Percentiles rank a stretch among this genome's conserved stretches.
Evolutionary conservation across 92 coral and sea anemone genomes (phyloP).

Genomic region (Siderastrea radians): DNA sequence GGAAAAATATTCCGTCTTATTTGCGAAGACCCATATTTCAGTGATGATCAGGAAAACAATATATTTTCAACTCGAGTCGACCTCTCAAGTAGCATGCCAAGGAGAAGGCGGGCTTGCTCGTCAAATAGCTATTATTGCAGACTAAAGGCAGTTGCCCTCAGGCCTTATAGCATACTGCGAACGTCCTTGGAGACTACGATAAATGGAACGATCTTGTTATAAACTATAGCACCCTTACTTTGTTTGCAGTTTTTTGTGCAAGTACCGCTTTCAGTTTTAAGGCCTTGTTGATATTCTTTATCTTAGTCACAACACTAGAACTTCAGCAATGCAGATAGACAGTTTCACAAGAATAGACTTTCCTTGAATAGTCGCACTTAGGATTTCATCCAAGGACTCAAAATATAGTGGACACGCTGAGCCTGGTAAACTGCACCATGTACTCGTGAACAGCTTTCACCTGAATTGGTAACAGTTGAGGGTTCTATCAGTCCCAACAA

Average conservation of each 20-base stretch:
- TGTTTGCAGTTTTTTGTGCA: not conserved
- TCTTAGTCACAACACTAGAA: not conserved
- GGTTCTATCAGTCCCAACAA: too few relatives aligned
- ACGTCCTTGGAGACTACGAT: not conserved
- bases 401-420: not conserved
- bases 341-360: not conserved
- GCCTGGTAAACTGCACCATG: not conserved
- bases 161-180: not conserved
- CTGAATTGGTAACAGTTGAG: not conserved
- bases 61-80: conserved; percentile 20
- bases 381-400: not conserved
- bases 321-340: not conserved
- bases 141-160: not conserved
- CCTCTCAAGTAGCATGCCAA: not conserved
- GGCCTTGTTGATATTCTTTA: not conserved
- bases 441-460: not conserved
- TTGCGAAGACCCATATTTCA: not conserved
- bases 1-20: not conserved
- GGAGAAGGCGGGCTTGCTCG: conserved; percentile 9
- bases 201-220: not conserved
- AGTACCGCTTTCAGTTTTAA: not conserved
- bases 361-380: not conserved
- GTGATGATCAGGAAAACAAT: conserved; percentile 12
- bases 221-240: not conserved
- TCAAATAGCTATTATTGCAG: conserved; percentile 8